Evolutionary conservation across 2,888 invertebrate species (phyloP).

Genomic region (Troides helena): DNA sequence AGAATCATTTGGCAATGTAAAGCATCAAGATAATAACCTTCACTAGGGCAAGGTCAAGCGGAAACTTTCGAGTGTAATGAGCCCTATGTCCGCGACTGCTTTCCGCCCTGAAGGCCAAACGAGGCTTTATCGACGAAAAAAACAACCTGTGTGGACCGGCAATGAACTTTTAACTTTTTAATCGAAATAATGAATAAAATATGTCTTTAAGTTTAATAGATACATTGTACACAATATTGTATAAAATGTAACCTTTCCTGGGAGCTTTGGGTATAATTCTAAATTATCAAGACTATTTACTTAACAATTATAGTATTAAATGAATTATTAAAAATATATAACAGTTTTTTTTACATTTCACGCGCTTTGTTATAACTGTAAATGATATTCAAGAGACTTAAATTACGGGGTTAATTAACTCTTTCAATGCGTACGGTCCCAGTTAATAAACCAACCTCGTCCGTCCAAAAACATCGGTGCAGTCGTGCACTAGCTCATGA

Average conservation of each 20-base stretch:
- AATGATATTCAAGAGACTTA: conserved; percentile 15
- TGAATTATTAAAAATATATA: neutral
- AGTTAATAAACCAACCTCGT: conserved; percentile 58
- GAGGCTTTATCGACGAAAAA: conserved; percentile 23
- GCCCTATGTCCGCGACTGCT: conserved; percentile 40
- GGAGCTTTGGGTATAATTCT: neutral
- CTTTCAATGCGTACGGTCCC: conserved; percentile 12
- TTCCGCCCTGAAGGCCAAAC: conserved; percentile 36
- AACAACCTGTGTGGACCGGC: conserved; percentile 17
- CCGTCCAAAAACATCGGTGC: conserved; percentile 74
- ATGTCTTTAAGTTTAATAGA: neutral
- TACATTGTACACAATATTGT: no score
- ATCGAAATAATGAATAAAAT: neutral
- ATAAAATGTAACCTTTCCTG: no score
- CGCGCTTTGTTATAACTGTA: conserved; percentile 1
- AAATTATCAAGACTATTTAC: neutral
- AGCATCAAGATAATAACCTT: conserved; percentile 48
- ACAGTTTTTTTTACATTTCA: neutral
- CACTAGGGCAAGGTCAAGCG: conserved; percentile 57
- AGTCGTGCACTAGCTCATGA: conserved; percentile 59
- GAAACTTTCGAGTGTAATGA: conserved; percentile 55
- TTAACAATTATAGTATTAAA: neutral
- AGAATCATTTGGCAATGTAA: conserved; percentile 38
- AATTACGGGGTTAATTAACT: conserved; percentile 23
- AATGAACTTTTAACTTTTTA: conserved; percentile 11